Evolutionary conservation across 92 coral and sea anemone species (phyloP).

Genomic region (Porites evermanni): DNA sequence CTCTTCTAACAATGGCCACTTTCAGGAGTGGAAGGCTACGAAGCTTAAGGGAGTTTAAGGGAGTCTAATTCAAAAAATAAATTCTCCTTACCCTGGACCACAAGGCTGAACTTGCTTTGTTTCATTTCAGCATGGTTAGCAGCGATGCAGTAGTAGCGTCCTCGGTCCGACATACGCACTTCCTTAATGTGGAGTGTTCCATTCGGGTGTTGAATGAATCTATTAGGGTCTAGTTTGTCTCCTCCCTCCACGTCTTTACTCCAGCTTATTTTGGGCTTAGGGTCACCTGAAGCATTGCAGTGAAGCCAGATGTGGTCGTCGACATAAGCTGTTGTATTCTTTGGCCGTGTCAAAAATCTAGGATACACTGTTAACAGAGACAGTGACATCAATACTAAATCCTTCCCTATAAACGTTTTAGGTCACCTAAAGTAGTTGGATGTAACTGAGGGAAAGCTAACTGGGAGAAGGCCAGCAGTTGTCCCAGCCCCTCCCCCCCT

Average conservation of each 20-base stretch:
- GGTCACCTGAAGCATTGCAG: constrained; percentile 86
- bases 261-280: constrained; percentile 89
- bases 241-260: constrained; percentile 70
- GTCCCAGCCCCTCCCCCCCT: too few relatives aligned
- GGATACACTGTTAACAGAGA: constrained; percentile 66
- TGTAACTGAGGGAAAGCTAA: too few relatives aligned
- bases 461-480: too few relatives aligned
- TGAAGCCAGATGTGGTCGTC: constrained; percentile 74
- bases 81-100: constrained; percentile 42
- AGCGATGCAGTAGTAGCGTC: constrained; percentile 82
- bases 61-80: too few relatives aligned
- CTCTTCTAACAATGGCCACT: too few relatives aligned
- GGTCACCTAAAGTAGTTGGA: too few relatives aligned
- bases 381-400: not conserved
- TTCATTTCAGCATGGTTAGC: constrained; percentile 68
- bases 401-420: too few relatives aligned
- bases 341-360: constrained; percentile 68
- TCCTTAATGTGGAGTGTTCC: constrained; percentile 75
- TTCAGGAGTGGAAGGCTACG: not conserved
- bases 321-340: constrained; percentile 74
- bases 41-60: not conserved
- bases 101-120: constrained; percentile 65
- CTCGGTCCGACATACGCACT: constrained; percentile 57
- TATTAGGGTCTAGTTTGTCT: constrained; percentile 59
- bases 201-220: constrained; percentile 56